phyloP scores from a whole-genome alignment of 2,113 vertebrate species.

The Cettia cetti region DNA sequence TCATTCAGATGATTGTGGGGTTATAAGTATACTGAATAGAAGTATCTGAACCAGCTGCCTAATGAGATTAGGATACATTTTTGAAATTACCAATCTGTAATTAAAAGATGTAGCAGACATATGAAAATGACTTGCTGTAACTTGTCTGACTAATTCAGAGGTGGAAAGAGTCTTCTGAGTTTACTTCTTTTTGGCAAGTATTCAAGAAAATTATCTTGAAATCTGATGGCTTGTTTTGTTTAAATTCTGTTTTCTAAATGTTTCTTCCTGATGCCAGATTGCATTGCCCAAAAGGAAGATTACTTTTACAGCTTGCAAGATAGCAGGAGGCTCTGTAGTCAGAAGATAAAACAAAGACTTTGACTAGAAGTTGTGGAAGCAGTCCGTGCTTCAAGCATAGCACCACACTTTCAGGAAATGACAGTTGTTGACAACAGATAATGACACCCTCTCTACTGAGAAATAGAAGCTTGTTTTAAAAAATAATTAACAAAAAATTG shows the following conservation, averaged over 20 bases:
- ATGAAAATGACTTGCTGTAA: background rate
- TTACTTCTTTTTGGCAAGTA: background rate
- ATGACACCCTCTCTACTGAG: background rate
- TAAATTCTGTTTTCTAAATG: background rate
- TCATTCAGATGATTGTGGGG: background rate
- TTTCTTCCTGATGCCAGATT: background rate
- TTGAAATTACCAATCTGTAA: background rate
- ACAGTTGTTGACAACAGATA: background rate
- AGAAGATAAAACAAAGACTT: constrained; percentile 5
- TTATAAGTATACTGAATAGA: background rate
- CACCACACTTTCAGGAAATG: background rate
- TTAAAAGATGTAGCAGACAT: background rate
- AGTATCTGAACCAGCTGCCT: background rate
- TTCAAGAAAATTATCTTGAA: background rate
- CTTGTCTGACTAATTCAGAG: background rate
- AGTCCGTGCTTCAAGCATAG: background rate
- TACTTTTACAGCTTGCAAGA: background rate
- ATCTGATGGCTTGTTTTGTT: background rate
- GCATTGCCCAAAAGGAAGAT: background rate
- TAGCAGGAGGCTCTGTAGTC: background rate
- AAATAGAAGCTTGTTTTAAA: background rate
- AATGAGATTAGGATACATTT: background rate
- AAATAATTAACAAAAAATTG: background rate
- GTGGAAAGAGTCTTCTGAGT: background rate
- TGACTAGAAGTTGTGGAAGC: background rate